phyloP scores from a whole-genome alignment of 2,888 invertebrate species.

The Tetragonula carbonaria region DNA sequence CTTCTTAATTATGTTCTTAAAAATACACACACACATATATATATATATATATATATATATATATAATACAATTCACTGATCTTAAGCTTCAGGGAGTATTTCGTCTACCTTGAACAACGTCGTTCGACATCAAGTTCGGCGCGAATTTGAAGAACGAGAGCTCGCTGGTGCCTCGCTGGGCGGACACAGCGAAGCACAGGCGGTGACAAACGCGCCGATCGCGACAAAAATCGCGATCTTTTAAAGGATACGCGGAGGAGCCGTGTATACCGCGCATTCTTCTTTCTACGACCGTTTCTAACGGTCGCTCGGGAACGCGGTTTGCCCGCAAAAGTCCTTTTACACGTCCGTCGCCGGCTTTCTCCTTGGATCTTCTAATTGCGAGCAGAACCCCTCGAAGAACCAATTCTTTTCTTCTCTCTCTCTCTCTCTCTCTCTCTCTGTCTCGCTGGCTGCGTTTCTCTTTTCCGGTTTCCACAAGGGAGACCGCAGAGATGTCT shows the following conservation, averaged over 20 bases:
- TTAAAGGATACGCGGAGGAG: slow-evolving; percentile 13
- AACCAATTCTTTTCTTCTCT: no score
- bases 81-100: no score
- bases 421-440: neutral
- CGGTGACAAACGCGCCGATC: slow-evolving; percentile 48
- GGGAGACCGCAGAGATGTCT: neutral
- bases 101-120: no score
- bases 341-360: neutral
- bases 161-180: slow-evolving; percentile 3
- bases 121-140: no score
- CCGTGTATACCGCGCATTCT: slow-evolving; percentile 41
- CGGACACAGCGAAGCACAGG: neutral
- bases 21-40: no score
- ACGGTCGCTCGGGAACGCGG: slow-evolving; percentile 38
- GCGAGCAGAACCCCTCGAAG: neutral
- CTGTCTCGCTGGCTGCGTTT: neutral
- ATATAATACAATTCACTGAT: no score
- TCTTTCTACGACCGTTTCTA: slow-evolving; percentile 42
- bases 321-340: slow-evolving; percentile 33
- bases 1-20: no score
- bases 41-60: no score
- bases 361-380: slow-evolving; percentile 13
- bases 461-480: slow-evolving; percentile 9
- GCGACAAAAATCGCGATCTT: slow-evolving; percentile 23
- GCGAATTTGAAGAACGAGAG: neutral